These are phyloP conservation scores for Zhuqinia jingwanae DNA, from an alignment of 2,888 invertebrate species.

Conservation along the genomic window DNA sequence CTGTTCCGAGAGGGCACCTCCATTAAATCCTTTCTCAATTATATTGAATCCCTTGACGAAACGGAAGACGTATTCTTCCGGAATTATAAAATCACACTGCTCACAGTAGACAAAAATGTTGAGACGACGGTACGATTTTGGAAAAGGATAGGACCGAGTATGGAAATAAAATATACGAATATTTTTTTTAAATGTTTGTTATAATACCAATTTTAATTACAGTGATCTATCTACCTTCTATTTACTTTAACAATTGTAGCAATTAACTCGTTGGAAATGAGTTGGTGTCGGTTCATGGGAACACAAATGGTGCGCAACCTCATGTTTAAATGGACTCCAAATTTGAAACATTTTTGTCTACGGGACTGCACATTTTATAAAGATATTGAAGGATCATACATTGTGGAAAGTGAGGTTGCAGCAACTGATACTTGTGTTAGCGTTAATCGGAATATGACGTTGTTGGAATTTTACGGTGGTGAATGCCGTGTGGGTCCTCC, in stretches of 20 bases:
- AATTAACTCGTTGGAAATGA: slow-evolving; percentile 69
- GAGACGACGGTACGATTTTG: slow-evolving; percentile 66
- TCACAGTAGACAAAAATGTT: slow-evolving; percentile 55
- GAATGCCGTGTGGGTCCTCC: slow-evolving; percentile 68
- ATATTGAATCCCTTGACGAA: slow-evolving; percentile 30
- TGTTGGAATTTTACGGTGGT: slow-evolving; percentile 70
- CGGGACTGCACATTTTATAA: slow-evolving; percentile 73
- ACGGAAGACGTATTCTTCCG: slow-evolving; percentile 57
- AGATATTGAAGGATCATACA: slow-evolving; percentile 46
- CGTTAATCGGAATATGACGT: slow-evolving; percentile 66
- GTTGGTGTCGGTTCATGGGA: slow-evolving; percentile 67
- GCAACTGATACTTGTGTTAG: slow-evolving; percentile 50
- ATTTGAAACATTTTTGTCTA: slow-evolving; percentile 59
- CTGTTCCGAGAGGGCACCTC: slow-evolving; percentile 57
- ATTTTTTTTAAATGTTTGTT: too few relatives aligned
- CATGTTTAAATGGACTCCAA: slow-evolving; percentile 70
- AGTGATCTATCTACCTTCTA: too few relatives aligned
- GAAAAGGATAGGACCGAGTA: slow-evolving; percentile 68
- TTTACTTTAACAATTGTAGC: too few relatives aligned
- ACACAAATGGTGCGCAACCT: slow-evolving; percentile 66
- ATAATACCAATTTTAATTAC: too few relatives aligned
- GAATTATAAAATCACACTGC: slow-evolving; percentile 68
- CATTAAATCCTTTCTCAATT: slow-evolving; percentile 50
- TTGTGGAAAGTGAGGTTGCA: slow-evolving; percentile 52
- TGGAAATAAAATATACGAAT: too few relatives aligned